A percentile compares a stretch with the other conserved stretches of the same genome.
phyloP scores from a whole-genome alignment of 2,888 invertebrate species.

The Scaeva pyrastri region DNA sequence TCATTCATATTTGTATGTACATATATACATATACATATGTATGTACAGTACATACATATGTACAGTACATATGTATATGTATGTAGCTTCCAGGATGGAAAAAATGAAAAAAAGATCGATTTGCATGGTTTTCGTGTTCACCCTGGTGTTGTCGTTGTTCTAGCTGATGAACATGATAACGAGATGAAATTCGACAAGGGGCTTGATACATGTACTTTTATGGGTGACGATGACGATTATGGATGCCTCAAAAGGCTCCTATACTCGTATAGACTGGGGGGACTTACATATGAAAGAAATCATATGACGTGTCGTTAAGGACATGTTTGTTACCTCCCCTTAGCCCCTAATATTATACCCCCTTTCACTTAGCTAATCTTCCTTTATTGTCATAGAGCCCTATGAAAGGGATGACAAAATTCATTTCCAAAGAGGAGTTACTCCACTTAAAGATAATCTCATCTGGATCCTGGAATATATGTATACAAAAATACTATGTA shows the following conservation, averaged over 20 bases:
- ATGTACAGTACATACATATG: too few relatives aligned
- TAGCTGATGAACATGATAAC: constrained; percentile 30
- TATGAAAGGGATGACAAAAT: background rate
- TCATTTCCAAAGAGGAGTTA: background rate
- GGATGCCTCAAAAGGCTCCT: background rate
- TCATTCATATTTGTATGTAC: constrained; percentile 48
- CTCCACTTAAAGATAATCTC: constrained; percentile 21
- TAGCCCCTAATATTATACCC: background rate
- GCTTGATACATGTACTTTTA: background rate
- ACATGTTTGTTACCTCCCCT: background rate
- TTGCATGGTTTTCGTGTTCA: constrained; percentile 31
- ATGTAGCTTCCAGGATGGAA: background rate
- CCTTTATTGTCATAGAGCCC: constrained; percentile 13
- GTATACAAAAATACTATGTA: background rate
- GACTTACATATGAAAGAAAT: constrained; percentile 36
- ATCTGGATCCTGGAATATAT: too few relatives aligned
- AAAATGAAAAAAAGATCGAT: constrained; percentile 2
- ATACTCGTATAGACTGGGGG: background rate
- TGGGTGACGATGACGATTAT: constrained; percentile 13
- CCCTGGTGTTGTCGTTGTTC: constrained; percentile 21
- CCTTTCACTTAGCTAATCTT: constrained; percentile 30
- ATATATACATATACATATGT: too few relatives aligned
- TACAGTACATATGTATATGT: too few relatives aligned
- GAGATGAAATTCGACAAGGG: constrained; percentile 4
- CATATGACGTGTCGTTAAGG: constrained; percentile 26